Conservation (phyloP, 1,140 invertebrate species). For the Drosophila varians region DNA sequence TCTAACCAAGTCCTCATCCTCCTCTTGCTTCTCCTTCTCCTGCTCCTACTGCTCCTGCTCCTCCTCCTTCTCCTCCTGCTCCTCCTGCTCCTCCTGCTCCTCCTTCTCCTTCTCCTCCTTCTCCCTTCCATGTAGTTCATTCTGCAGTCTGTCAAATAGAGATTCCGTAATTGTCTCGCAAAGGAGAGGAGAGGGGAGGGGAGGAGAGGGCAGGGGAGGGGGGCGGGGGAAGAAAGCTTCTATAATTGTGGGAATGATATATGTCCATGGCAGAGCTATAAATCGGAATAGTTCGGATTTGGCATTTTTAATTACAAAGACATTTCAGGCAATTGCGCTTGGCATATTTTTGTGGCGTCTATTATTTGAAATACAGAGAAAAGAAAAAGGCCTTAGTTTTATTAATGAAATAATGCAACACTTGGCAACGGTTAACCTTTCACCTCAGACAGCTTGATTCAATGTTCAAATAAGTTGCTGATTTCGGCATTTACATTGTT, state of each 20-base stretch:
- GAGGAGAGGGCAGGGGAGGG: no score
- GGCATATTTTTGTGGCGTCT: not conserved
- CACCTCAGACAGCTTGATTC: constrained; percentile 25
- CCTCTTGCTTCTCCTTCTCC: no score
- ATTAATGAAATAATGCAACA: no score
- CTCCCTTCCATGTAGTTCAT: constrained; percentile 26
- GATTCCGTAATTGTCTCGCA: constrained; percentile 41
- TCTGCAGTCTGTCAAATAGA: constrained; percentile 42
- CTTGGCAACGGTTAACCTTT: not conserved
- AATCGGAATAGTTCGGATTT: constrained; percentile 15
- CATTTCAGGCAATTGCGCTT: not conserved
- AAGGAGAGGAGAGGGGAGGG: not conserved
- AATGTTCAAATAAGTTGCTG: constrained; percentile 44
- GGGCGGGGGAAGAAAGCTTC: not conserved
- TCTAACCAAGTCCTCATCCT: not conserved
- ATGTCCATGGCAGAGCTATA: constrained; percentile 10
- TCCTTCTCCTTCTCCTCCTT: no score
- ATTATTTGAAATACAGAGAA: not conserved
- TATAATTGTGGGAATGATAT: constrained; percentile 24
- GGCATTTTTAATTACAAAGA: constrained; percentile 22
- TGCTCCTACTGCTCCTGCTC: no score
- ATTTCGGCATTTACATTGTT: not conserved
- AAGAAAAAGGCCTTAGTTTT: not conserved
- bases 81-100: no score
- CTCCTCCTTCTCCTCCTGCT: no score